Evolutionary conservation across 1,140 invertebrate species (phyloP).

Genomic region (Dendrolimus kikuchii): DNA sequence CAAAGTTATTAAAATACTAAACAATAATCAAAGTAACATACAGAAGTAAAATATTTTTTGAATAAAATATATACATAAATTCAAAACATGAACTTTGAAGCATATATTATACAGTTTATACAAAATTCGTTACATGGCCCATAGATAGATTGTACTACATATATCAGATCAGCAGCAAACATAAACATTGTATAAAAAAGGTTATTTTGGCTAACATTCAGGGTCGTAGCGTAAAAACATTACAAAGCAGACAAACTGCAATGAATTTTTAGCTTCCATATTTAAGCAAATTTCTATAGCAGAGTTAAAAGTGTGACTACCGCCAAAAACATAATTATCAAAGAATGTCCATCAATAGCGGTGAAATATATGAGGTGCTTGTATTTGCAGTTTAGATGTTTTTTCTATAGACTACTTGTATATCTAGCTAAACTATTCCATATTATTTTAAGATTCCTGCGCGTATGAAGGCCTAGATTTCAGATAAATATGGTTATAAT

Average conservation of each 20-base stretch:
- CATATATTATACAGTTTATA: not conserved
- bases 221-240: constrained; percentile 15
- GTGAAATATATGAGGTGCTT: no score
- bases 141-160: not conserved
- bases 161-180: constrained; percentile 22
- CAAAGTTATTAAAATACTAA: no score
- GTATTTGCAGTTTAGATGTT: no score
- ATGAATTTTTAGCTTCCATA: not conserved
- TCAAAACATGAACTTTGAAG: not conserved
- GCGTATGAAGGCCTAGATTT: no score
- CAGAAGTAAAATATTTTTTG: no score
- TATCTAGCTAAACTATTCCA: no score
- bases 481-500: no score
- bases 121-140: not conserved
- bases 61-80: no score
- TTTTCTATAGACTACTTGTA: no score
- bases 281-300: not conserved
- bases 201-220: constrained; percentile 27
- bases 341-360: no score
- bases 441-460: no score
- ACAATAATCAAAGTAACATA: no score
- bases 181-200: constrained; percentile 28
- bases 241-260: constrained; percentile 4
- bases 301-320: not conserved
- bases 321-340: not conserved